phyloP scores from a whole-genome alignment of 2,888 invertebrate genomes.

The Tryphoninae sp. region DNA sequence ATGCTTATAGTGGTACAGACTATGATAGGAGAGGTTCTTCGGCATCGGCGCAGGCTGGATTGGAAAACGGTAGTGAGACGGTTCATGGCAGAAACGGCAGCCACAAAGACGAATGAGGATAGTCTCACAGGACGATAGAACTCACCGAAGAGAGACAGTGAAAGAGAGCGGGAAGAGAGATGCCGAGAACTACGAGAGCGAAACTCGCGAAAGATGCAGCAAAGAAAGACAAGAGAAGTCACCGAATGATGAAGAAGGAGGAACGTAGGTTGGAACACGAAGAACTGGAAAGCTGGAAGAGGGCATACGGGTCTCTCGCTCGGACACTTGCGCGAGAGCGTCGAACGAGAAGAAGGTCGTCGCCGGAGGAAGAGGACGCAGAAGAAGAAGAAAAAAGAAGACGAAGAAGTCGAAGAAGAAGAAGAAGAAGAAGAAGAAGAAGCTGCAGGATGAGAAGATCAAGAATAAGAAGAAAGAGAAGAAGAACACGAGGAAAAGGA shows the following conservation, averaged over 20 bases:
- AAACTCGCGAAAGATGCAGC: conserved; percentile 43
- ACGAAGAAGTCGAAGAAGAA: conserved; percentile 46
- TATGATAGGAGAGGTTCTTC: conserved; percentile 28
- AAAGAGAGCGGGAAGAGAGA: conserved; percentile 30
- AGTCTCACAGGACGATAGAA: conserved; percentile 31
- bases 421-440: conserved; percentile 54
- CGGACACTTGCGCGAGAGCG: conserved; percentile 43
- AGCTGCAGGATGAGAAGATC: conserved; percentile 55
- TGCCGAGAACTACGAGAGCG: conserved; percentile 36
- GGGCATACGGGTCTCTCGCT: conserved; percentile 22
- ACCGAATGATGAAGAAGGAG: conserved; percentile 54
- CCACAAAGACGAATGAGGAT: conserved; percentile 31
- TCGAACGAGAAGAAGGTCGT: conserved; percentile 58
- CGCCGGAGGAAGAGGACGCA: conserved; percentile 60
- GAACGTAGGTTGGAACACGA: conserved; percentile 37
- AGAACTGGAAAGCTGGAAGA: conserved; percentile 61
- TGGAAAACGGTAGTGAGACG: conserved; percentile 58
- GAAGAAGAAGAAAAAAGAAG: conserved; percentile 58
- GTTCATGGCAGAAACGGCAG: conserved; percentile 19
- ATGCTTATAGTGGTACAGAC: background rate
- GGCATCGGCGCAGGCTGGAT: conserved; percentile 12
- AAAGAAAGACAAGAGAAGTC: conserved; percentile 58
- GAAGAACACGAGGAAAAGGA: conserved; percentile 69
- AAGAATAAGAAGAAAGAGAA: conserved; percentile 66
- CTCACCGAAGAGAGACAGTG: conserved; percentile 33